phyloP scores from a whole-genome alignment of 2,888 invertebrate genomes.

The Andricus quercusramuli region DNA sequence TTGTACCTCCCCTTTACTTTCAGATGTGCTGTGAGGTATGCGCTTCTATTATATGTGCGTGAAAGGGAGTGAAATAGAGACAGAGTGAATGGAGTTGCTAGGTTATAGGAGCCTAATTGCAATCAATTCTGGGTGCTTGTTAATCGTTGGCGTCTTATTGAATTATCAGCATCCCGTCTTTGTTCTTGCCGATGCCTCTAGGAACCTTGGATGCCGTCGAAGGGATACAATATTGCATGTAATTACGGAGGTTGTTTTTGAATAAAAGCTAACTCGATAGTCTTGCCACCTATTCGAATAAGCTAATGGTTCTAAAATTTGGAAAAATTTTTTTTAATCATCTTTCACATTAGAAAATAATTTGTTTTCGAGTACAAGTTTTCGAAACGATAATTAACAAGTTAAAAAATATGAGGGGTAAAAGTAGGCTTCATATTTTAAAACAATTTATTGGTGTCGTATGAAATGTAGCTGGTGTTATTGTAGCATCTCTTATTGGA shows the following conservation, averaged over 20 bases:
- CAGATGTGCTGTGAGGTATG: not conserved
- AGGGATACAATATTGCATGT: not conserved
- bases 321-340: too few species aligned
- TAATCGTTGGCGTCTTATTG: constrained; percentile 34
- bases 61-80: constrained; percentile 36
- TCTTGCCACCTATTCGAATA: too few species aligned
- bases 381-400: too few species aligned
- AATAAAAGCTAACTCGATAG: too few species aligned
- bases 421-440: not conserved
- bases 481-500: too few species aligned
- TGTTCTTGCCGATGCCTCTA: not conserved
- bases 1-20: constrained; percentile 3
- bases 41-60: constrained; percentile 7
- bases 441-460: too few species aligned
- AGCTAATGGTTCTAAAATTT: too few species aligned
- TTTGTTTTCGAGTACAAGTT: too few species aligned
- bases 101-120: constrained; percentile 28
- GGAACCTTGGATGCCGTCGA: not conserved
- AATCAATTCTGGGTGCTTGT: constrained; percentile 30
- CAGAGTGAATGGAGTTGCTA: constrained; percentile 20
- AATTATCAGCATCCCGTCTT: constrained; percentile 34
- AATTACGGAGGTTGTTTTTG: not conserved
- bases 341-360: too few species aligned
- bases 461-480: too few species aligned
- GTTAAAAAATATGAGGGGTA: too few species aligned